These are phyloP conservation scores for Idaea dimidiata DNA, from an alignment of 2,888 invertebrate genomes.

Conservation along the genomic window DNA sequence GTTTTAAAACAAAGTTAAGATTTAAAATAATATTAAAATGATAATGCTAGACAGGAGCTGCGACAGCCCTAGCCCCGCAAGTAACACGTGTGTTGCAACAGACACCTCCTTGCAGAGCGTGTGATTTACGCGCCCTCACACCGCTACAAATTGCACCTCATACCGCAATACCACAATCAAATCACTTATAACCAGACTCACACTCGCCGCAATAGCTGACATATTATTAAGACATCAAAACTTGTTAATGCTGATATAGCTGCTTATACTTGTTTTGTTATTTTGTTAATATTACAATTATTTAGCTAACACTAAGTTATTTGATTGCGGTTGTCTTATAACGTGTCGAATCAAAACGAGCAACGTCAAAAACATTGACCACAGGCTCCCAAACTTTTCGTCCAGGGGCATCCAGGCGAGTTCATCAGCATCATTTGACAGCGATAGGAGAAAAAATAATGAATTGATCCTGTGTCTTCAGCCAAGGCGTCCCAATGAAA, in stretches of 20 bases:
- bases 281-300: too few species aligned
- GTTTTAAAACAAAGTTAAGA: not conserved
- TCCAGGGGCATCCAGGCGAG: too few species aligned
- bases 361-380: too few species aligned
- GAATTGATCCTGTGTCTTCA: too few species aligned
- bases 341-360: too few species aligned
- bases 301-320: too few species aligned
- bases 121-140: slow-evolving; percentile 66
- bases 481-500: too few species aligned
- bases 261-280: too few species aligned
- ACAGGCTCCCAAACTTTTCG: too few species aligned
- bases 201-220: slow-evolving; percentile 15
- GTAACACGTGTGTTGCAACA: slow-evolving; percentile 55
- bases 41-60: slow-evolving; percentile 18
- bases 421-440: too few species aligned
- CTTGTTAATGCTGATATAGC: not conserved
- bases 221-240: slow-evolving; percentile 15
- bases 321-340: too few species aligned
- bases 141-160: slow-evolving; percentile 55
- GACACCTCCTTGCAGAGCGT: slow-evolving; percentile 43
- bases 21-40: not conserved
- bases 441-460: too few species aligned
- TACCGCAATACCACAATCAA: slow-evolving; percentile 50
- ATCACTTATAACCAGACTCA: slow-evolving; percentile 46
- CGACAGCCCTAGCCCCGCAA: slow-evolving; percentile 39